These are phyloP conservation scores for Hemiscyllium ocellatum DNA, from an alignment of 2,113 vertebrate species.

Conservation along the genomic window DNA sequence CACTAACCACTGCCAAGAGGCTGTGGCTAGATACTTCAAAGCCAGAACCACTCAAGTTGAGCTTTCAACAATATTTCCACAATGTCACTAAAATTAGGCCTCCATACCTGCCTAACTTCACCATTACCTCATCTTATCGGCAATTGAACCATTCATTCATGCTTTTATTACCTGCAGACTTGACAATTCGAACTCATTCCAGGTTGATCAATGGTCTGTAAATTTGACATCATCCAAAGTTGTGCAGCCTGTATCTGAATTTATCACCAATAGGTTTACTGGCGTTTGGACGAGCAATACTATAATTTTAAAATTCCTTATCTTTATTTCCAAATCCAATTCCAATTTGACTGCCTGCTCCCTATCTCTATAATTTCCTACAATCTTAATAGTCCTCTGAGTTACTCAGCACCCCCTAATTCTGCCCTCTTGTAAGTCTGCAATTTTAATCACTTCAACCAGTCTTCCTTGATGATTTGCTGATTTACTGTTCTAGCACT, in stretches of 20 bases:
- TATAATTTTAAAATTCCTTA: background rate
- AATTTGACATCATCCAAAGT: background rate
- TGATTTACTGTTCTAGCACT: background rate
- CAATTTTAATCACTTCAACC: background rate
- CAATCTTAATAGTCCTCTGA: background rate
- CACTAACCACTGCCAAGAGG: background rate
- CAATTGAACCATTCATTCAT: background rate
- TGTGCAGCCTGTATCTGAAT: background rate
- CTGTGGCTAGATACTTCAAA: background rate
- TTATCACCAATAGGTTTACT: background rate
- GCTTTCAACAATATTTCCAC: background rate
- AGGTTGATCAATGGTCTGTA: background rate
- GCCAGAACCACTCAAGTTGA: background rate
- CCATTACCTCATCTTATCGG: background rate
- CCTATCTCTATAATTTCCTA: background rate
- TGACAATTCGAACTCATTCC: background rate
- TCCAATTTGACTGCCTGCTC: background rate
- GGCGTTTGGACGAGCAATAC: background rate
- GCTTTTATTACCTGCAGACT: background rate
- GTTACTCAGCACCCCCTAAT: background rate
- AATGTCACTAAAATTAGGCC: background rate
- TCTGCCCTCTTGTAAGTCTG: background rate
- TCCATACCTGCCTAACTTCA: background rate
- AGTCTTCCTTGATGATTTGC: background rate
- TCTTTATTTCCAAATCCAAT: background rate